These are phyloP conservation scores for Liodrosophila aerea DNA, from an alignment of 2,888 invertebrate species.

Conservation along the genomic window DNA sequence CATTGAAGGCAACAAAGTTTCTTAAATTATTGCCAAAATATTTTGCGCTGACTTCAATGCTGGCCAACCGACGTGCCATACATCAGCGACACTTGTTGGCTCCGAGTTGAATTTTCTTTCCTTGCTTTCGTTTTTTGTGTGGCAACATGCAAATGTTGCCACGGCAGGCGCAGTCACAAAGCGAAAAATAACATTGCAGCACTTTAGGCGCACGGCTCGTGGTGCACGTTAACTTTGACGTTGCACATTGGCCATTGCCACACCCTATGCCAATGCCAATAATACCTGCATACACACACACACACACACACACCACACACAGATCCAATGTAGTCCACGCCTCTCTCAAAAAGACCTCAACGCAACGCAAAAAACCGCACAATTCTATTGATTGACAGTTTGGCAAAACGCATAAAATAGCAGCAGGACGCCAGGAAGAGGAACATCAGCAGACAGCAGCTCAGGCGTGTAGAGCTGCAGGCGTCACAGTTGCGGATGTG, in stretches of 20 bases:
- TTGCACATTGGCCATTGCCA: constrained; percentile 34
- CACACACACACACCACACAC: constrained; percentile 19
- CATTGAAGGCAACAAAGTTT: constrained; percentile 28
- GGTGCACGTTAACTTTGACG: constrained; percentile 67
- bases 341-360: constrained; percentile 19
- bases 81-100: constrained; percentile 56
- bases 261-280: constrained; percentile 22
- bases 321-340: constrained; percentile 15
- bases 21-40: constrained; percentile 62
- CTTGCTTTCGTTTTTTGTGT: background rate
- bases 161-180: constrained; percentile 65
- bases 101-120: constrained; percentile 13
- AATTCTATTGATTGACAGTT: constrained; percentile 77
- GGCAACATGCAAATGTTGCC: constrained; percentile 62
- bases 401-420: constrained; percentile 70
- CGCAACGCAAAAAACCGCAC: constrained; percentile 22
- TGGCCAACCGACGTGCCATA: constrained; percentile 46
- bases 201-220: constrained; percentile 56
- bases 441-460: constrained; percentile 51
- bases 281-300: constrained; percentile 6
- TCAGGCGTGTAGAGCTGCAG: constrained; percentile 67
- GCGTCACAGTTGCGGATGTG: constrained; percentile 72
- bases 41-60: constrained; percentile 45
- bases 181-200: constrained; percentile 69
- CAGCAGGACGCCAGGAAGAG: constrained; percentile 33